These are phyloP conservation scores for Xiphophorus birchmanni DNA, from an alignment of 2,797 vertebrate species.

Conservation along the genomic window DNA sequence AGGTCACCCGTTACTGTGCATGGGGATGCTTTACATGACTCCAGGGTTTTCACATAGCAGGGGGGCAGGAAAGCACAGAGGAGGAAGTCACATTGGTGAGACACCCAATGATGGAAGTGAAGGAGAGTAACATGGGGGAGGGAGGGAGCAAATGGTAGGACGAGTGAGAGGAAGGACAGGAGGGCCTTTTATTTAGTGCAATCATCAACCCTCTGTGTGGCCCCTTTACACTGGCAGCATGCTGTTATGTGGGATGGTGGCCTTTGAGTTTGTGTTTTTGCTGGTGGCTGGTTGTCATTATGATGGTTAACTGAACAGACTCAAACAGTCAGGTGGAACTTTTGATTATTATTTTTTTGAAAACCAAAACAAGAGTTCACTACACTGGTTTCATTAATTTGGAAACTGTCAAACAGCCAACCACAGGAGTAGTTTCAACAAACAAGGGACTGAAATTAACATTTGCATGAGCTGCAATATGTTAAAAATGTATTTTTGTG, in stretches of 20 bases:
- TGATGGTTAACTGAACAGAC: conserved; percentile 5
- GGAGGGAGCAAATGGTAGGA: conserved; percentile 52
- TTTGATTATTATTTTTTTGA: neutral
- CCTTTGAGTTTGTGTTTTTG: conserved; percentile 35
- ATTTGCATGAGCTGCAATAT: neutral
- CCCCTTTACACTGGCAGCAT: conserved; percentile 40
- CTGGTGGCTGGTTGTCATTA: conserved; percentile 6
- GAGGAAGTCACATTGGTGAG: conserved; percentile 55
- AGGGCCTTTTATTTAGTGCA: conserved; percentile 42
- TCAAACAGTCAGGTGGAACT: conserved; percentile 1
- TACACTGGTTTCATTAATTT: neutral
- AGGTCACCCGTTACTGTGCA: conserved; percentile 23
- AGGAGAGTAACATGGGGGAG: conserved; percentile 24
- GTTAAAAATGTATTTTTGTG: neutral
- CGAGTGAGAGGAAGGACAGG: conserved; percentile 35
- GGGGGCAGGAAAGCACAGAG: conserved; percentile 49
- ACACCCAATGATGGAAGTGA: conserved; percentile 52
- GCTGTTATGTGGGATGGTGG: conserved; percentile 37
- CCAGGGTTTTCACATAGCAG: conserved; percentile 44
- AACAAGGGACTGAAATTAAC: neutral
- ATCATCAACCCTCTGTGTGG: conserved; percentile 61
- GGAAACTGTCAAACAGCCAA: neutral
- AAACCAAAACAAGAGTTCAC: neutral
- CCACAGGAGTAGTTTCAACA: neutral
- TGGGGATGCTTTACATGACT: conserved; percentile 56